Evolutionary conservation across 2,888 invertebrate species (phyloP), one percentile per base, ranked within the genome.

Genomic region (Morpho achilles): DNA sequence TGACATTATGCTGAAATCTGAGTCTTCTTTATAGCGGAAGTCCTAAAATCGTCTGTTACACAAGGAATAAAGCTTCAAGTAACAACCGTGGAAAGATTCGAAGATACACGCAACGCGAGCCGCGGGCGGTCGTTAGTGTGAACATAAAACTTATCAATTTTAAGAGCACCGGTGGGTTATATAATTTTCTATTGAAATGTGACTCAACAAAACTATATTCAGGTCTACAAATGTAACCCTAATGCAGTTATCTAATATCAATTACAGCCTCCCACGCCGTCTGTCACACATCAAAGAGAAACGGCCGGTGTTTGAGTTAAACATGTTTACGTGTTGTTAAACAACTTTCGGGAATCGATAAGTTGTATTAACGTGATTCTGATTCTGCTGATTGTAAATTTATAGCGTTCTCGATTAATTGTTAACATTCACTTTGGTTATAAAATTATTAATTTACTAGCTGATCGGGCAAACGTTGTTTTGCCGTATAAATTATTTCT

Each of bases 211-310:
- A 71, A 70, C 72, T 67, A 71, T 75, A 77, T 80, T 75, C 67
- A 73, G 70, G 75, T 72, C 70, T 74, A 79, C 81, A 79, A 81
- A 80, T 82, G 80, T 82, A 74, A 78, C 77, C 67, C 73, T 79
- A 82, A 82, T 80, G 75, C 77, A 76, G 82, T 86, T 87, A 87
- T 86, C 84, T 83, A 86, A 86, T 82, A 83, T 82, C 84, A 79
- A 80, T 85, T 80, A 75, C 74, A 76, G 75, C 75, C 79, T 76
- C 84, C 84, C 82, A 84, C 85, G 77, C 79, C 50, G 64, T 60
- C 73, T 80, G 80, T 80, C 81, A 75, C 75, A 76, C 74, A 77
- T 80, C 76, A 67, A 64, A 67, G 64, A 59, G 61, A 53, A 56
- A 60, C 57, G 32, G 61, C 53, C 60, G 58, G 59, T 54, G 45